A percentile compares a stretch with the other conserved stretches of the same genome.
Evolutionary conservation across 2,888 invertebrate genomes (phyloP).

Genomic region (Pyrrhosoma nymphula): DNA sequence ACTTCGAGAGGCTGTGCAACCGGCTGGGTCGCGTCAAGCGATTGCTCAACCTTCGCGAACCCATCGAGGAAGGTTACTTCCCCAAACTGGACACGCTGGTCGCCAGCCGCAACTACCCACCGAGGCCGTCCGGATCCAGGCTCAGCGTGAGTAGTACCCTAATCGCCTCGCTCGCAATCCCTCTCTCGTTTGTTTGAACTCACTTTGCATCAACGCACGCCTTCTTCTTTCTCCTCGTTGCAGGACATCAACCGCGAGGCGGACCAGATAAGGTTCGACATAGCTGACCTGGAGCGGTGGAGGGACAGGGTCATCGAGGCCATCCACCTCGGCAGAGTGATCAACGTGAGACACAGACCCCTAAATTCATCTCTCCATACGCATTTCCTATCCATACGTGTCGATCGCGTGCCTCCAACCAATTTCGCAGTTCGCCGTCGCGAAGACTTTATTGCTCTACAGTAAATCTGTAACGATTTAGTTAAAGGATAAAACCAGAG

Average conservation of each 20-base stretch:
- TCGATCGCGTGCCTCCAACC: too few species aligned
- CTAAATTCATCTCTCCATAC: too few species aligned
- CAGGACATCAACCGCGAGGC: conserved; percentile 84
- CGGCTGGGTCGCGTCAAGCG: conserved; percentile 83
- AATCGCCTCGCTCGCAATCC: too few species aligned
- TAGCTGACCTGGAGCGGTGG: conserved; percentile 88
- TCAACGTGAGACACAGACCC: conserved; percentile 78
- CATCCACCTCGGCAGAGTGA: conserved; percentile 83
- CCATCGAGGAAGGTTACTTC: conserved; percentile 90
- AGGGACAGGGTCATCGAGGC: conserved; percentile 86
- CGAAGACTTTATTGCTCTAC: too few species aligned
- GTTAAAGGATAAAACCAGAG: too few species aligned
- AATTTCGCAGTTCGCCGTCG: too few species aligned
- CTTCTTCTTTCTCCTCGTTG: conserved; percentile 73
- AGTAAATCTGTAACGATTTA: too few species aligned
- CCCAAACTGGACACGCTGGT: conserved; percentile 89
- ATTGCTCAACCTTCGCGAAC: conserved; percentile 83
- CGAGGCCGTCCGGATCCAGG: background rate
- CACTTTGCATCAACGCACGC: background rate
- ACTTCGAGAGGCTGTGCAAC: conserved; percentile 88
- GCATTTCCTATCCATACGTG: too few species aligned
- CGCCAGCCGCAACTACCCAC: conserved; percentile 36
- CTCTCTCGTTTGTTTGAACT: too few species aligned
- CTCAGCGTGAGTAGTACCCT: conserved; percentile 54
- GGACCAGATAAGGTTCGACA: conserved; percentile 84